Percentiles rank a stretch among this genome's conserved stretches.
Evolutionary conservation across 1,140 invertebrate genomes (phyloP).

Genomic region (Drosophila murphyi): DNA sequence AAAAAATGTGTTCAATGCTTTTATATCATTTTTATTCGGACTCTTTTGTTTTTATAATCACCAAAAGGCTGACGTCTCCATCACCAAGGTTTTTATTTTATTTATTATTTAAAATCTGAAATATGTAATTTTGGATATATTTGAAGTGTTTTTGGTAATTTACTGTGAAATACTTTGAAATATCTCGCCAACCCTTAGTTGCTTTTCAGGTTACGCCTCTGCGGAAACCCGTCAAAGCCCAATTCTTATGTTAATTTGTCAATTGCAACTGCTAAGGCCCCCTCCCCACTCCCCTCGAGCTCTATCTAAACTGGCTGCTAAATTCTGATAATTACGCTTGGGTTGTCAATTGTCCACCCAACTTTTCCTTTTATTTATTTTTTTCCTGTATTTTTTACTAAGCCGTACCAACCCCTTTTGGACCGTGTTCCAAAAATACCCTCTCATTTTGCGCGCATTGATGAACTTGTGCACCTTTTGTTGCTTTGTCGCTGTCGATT

Average conservation of each 20-base stretch:
- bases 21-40: too few species aligned
- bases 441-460: conserved; percentile 69
- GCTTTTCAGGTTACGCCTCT: background rate
- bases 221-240: conserved; percentile 8
- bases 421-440: conserved; percentile 57
- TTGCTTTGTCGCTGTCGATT: background rate
- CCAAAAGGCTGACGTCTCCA: too few species aligned
- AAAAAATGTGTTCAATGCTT: too few species aligned
- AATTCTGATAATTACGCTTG: conserved; percentile 71
- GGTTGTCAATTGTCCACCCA: conserved; percentile 56
- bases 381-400: conserved; percentile 16
- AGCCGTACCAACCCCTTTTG: conserved; percentile 24
- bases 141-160: too few species aligned
- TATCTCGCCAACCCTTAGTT: too few species aligned
- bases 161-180: too few species aligned
- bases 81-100: too few species aligned
- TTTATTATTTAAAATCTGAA: too few species aligned
- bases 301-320: conserved; percentile 36
- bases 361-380: conserved; percentile 37
- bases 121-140: too few species aligned
- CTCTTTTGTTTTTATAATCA: too few species aligned
- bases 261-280: conserved; percentile 41
- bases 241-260: conserved; percentile 80
- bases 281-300: background rate
- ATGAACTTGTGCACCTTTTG: conserved; percentile 44